phyloP scores from a whole-genome alignment of 2,888 invertebrate species.

The Scaptomyza polygonia region DNA sequence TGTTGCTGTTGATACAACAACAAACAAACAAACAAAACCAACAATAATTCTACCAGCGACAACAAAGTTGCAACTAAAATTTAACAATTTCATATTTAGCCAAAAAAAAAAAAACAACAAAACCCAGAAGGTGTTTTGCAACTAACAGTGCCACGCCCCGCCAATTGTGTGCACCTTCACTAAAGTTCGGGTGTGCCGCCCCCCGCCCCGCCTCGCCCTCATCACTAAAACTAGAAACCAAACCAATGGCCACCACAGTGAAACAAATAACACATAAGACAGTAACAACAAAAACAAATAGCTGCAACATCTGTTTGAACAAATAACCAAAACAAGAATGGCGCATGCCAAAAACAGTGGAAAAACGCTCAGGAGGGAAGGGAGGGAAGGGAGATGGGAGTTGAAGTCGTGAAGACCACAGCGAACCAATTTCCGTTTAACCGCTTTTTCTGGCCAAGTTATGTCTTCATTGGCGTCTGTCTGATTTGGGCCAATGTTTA shows the following conservation, averaged over 20 bases:
- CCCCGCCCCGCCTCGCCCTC: conserved; percentile 1
- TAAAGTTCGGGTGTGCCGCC: conserved; percentile 33
- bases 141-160: conserved; percentile 23
- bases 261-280: conserved; percentile 58
- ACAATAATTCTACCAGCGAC: neutral
- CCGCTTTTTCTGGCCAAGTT: conserved; percentile 40
- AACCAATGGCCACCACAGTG: conserved; percentile 56
- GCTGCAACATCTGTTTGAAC: conserved; percentile 73
- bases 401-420: conserved; percentile 24
- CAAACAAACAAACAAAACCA: too few relatives aligned
- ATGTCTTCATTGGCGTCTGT: conserved; percentile 34
- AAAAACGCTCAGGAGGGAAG: too few relatives aligned
- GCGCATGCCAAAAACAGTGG: conserved; percentile 10
- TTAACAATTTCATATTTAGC: conserved; percentile 47
- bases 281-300: conserved; percentile 44
- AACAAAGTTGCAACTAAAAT: conserved; percentile 35
- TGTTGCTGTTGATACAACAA: neutral
- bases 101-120: too few relatives aligned
- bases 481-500: conserved; percentile 25
- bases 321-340: conserved; percentile 71
- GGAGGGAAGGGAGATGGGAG: neutral
- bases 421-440: conserved; percentile 53
- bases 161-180: conserved; percentile 37
- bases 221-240: conserved; percentile 49
- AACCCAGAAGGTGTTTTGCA: conserved; percentile 28